A percentile compares a stretch with the other conserved stretches of the same genome.
Conservation (phyloP, 2,888 invertebrate genomes). For the Xestia xanthographa region DNA sequence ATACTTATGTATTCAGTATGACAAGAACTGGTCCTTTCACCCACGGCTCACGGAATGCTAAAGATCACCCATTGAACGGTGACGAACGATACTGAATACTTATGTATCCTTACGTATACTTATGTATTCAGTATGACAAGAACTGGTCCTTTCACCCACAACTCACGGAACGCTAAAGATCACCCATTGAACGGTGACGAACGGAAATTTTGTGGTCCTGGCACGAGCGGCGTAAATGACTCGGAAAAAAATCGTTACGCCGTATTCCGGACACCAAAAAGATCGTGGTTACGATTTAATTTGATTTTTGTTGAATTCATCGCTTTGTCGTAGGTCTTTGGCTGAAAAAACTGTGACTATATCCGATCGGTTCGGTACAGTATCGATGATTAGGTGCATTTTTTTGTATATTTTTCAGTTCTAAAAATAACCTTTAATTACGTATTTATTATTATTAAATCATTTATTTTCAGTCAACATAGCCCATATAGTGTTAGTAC, state of each 20-base stretch:
- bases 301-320: conserved; percentile 74
- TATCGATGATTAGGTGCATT: neutral
- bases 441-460: too few species aligned
- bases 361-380: conserved; percentile 42
- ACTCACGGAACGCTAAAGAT: conserved; percentile 75
- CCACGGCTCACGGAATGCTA: too few species aligned
- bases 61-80: too few species aligned
- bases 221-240: conserved; percentile 85
- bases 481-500: too few species aligned
- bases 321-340: conserved; percentile 55
- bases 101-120: too few species aligned
- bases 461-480: too few species aligned
- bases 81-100: too few species aligned
- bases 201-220: conserved; percentile 87
- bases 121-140: too few species aligned
- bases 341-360: conserved; percentile 44
- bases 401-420: neutral
- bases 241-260: conserved; percentile 79
- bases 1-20: too few species aligned
- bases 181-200: conserved; percentile 85
- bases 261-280: conserved; percentile 73
- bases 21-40: too few species aligned
- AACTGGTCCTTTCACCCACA: neutral
- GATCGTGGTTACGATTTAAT: conserved; percentile 80
- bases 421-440: neutral